Percentiles rank a stretch among this genome's conserved stretches.
These are phyloP conservation scores for Aphelenchoides besseyi DNA, from an alignment of 1,140 invertebrate genomes.

Conservation along the genomic window DNA sequence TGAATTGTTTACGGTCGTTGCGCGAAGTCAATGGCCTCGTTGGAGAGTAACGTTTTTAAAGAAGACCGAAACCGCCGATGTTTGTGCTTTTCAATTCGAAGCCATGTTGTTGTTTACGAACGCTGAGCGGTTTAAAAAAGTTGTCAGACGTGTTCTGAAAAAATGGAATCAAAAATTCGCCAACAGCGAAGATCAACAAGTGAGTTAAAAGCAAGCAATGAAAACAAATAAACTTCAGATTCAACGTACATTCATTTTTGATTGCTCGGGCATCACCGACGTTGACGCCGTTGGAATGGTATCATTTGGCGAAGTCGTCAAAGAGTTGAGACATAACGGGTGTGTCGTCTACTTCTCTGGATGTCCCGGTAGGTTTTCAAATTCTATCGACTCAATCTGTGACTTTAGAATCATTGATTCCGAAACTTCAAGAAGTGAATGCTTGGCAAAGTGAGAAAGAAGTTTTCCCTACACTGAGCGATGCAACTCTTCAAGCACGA, in stretches of 20 bases:
- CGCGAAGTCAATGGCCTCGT: slow-evolving; percentile 25
- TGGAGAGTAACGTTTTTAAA: slow-evolving; percentile 38
- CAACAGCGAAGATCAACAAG: slow-evolving; percentile 13
- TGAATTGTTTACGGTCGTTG: slow-evolving; percentile 36
- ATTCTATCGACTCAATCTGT: not conserved
- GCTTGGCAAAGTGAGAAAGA: slow-evolving; percentile 14
- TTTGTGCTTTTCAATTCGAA: slow-evolving; percentile 43
- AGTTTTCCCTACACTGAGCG: not conserved
- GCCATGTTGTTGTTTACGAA: slow-evolving; percentile 38
- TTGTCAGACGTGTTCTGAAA: slow-evolving; percentile 18
- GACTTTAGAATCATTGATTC: not conserved
- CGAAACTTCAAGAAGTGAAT: not conserved
- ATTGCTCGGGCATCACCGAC: slow-evolving; percentile 34
- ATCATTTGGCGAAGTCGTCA: not conserved
- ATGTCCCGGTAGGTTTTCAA: not conserved
- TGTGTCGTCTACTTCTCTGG: not conserved
- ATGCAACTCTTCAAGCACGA: slow-evolving; percentile 1
- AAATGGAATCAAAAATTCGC: slow-evolving; percentile 27
- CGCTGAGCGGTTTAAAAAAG: slow-evolving; percentile 41
- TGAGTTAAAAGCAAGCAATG: not conserved
- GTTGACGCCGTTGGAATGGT: slow-evolving; percentile 28
- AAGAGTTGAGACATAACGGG: not conserved
- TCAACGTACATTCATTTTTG: slow-evolving; percentile 31
- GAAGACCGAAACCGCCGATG: slow-evolving; percentile 3
- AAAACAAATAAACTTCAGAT: not conserved